These are phyloP conservation scores for Formica exsecta DNA, from an alignment of 1,140 invertebrate genomes.

Conservation along the genomic window DNA sequence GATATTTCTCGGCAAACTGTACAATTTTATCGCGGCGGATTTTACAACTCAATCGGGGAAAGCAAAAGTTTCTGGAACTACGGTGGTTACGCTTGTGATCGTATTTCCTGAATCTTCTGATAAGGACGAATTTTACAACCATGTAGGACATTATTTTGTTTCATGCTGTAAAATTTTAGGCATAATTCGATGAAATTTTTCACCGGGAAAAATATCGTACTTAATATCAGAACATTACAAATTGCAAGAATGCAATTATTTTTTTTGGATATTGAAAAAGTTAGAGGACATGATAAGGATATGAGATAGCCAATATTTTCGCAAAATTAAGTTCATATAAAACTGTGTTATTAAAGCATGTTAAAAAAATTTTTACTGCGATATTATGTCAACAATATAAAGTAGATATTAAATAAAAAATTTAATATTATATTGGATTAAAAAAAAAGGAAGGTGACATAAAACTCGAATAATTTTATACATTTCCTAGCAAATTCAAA, in stretches of 20 bases:
- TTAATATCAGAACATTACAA: conserved; percentile 1
- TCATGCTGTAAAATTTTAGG: conserved; percentile 34
- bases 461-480: conserved; percentile 29
- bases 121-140: conserved; percentile 52
- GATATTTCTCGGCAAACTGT: conserved; percentile 60
- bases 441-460: neutral
- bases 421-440: neutral
- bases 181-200: conserved; percentile 42
- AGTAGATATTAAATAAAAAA: neutral
- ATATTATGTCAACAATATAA: conserved; percentile 6
- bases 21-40: conserved; percentile 66
- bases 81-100: conserved; percentile 48
- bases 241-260: neutral
- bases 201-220: conserved; percentile 10
- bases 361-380: conserved; percentile 3
- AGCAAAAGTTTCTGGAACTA: conserved; percentile 43
- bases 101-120: conserved; percentile 58
- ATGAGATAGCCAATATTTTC: neutral
- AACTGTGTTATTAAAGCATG: neutral
- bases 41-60: conserved; percentile 54
- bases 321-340: conserved; percentile 5
- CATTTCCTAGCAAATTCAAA: neutral
- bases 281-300: neutral
- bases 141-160: conserved; percentile 51
- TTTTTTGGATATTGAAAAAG: neutral